A percentile compares a stretch with the other conserved stretches of the same genome.
phyloP scores from a whole-genome alignment of 2,113 vertebrate species.

The Gambusia holbrooki region DNA sequence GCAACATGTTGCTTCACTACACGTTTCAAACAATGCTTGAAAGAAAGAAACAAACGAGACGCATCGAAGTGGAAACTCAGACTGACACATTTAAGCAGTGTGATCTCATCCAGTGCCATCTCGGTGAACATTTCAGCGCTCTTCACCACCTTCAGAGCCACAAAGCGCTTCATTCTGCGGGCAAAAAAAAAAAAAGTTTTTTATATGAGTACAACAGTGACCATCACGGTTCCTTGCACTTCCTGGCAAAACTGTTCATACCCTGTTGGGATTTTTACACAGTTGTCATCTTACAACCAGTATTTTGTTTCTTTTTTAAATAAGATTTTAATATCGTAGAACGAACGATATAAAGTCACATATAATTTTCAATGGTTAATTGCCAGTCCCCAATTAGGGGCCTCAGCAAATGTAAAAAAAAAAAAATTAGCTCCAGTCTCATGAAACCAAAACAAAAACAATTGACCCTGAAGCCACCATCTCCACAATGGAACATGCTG shows the following conservation, averaged over 20 bases:
- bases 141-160: conserved; percentile 89
- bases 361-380: neutral
- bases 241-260: neutral
- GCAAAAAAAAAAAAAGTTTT: conserved; percentile 5
- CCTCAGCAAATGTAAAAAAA: too few relatives aligned
- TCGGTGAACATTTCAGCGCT: conserved; percentile 87
- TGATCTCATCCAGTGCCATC: conserved; percentile 90
- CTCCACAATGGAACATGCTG: too few relatives aligned
- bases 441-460: too few relatives aligned
- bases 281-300: neutral
- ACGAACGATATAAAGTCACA: neutral
- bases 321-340: neutral
- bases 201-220: neutral
- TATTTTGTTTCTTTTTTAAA: too few relatives aligned
- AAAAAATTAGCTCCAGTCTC: too few relatives aligned
- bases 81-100: conserved; percentile 84
- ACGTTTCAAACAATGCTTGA: neutral
- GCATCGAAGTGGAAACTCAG: neutral
- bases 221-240: conserved; percentile 7
- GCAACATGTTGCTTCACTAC: neutral
- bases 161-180: conserved; percentile 70
- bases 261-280: neutral
- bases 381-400: too few relatives aligned
- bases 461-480: too few relatives aligned
- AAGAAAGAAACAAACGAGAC: neutral